These are phyloP conservation scores for Propithecus deckenii DNA, from an alignment of 2,797 vertebrate genomes.

Conservation along the genomic window DNA sequence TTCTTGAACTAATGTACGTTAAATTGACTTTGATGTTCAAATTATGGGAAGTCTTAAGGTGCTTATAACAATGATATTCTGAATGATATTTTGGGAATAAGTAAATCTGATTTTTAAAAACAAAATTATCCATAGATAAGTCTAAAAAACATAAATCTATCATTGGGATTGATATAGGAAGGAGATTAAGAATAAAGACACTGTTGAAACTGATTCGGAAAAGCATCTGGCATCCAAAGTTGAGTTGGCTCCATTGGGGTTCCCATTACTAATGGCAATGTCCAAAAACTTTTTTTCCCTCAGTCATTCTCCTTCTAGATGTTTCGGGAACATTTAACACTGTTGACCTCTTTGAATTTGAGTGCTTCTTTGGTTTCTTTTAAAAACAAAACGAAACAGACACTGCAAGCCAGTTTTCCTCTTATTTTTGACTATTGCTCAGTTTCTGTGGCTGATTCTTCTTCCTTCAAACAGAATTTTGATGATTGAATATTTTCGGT, in stretches of 20 bases:
- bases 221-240: background rate
- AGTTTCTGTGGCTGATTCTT: background rate
- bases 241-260: background rate
- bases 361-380: background rate
- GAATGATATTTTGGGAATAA: constrained; percentile 20
- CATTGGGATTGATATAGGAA: background rate
- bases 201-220: background rate
- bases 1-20: background rate
- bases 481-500: background rate
- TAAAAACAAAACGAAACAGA: background rate
- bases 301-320: background rate
- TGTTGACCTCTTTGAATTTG: background rate
- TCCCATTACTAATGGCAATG: background rate
- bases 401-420: background rate
- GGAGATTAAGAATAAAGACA: background rate
- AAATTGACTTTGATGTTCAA: constrained; percentile 26
- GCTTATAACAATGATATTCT: background rate
- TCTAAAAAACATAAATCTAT: background rate
- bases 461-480: background rate
- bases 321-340: background rate
- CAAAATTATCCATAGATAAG: background rate
- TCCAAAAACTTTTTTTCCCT: background rate
- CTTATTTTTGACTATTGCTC: background rate
- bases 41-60: background rate
- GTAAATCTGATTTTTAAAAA: background rate